Evolutionary conservation across 2,113 vertebrate genomes (phyloP), one percentile per base, ranked within the genome.

Genomic region (Rhinolophus ferrumequinum): DNA sequence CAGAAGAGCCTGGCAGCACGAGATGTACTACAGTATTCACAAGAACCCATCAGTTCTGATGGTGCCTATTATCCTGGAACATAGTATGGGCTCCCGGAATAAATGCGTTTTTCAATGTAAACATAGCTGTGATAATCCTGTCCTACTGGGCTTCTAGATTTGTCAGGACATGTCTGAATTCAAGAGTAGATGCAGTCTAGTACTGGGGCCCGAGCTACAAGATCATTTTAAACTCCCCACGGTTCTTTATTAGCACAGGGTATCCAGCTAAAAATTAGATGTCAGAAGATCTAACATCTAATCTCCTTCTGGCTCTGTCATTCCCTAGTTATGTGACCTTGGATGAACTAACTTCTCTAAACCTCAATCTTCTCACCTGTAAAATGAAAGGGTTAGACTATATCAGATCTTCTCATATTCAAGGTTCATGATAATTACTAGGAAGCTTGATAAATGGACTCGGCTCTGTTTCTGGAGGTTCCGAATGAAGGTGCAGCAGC

Each of bases 321-420:
- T 87, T 95, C 56, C 14, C 35, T 88, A 41, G 28, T 47, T 76
- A 5, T 15, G 81, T 90, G 93, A 66, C 58, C 67, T 87, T 77
- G 50, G 66, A 21, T 84, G 67, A 96, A 86, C 22, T 90, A 96
- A 86, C 22, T 90, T 94, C 21, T 70, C 24, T 30, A 81, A 85
- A 44, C 35, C 62, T 72, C 50, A 28, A 11, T 56, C 38, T 85
- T 91, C 35, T 80, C 54, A 81, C 38, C 64, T 90, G 24, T 92
- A 93, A 95, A 88, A 94, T 38, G 60, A 87, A 76, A 96, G 54
- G 4, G 10, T 75, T 52, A 64, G 54, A 76, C 38, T 69, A 84
- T 18, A 33, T 66, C 69, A 75, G 79, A 44, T 28, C 14, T 80
- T 94, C 73, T 88, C 21, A 62, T n/a, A 66, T 54, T 47, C 30